phyloP scores from a whole-genome alignment of 2,888 invertebrate species.

The Cheilosia vernalis region DNA sequence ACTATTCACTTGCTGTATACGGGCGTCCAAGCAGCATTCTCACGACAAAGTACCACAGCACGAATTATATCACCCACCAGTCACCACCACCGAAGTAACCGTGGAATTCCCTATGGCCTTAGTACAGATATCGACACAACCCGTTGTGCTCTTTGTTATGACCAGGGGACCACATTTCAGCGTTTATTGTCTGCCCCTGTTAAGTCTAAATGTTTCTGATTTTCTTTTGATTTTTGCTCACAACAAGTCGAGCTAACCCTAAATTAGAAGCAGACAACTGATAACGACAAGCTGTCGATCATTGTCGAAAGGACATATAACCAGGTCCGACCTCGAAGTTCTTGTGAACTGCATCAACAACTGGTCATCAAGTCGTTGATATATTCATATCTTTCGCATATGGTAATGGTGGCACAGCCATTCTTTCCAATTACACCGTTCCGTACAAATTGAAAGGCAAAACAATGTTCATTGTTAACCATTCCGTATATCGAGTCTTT shows the following conservation, averaged over 20 bases:
- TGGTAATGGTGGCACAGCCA: neutral
- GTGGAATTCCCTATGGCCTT: neutral
- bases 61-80: constrained; percentile 5
- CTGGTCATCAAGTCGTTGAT: constrained; percentile 3
- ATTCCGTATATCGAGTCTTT: constrained; percentile 4
- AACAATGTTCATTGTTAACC: neutral
- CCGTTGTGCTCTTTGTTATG: constrained; percentile 18
- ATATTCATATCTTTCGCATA: neutral
- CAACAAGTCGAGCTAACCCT: neutral
- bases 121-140: neutral
- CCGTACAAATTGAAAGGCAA: constrained; percentile 46
- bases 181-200: neutral
- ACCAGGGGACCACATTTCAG: neutral
- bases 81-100: neutral
- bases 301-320: constrained; percentile 33
- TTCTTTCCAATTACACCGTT: constrained; percentile 4
- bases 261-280: neutral
- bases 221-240: constrained; percentile 30
- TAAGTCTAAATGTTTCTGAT: constrained; percentile 51
- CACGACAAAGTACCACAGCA: neutral
- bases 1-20: neutral
- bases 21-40: neutral
- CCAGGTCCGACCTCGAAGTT: constrained; percentile 41
- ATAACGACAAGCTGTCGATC: constrained; percentile 19
- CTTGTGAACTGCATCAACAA: neutral